Evolutionary conservation across 35 echinoderm and acorn worm species (phyloP).

Genomic region (Chiridota heheva): DNA sequence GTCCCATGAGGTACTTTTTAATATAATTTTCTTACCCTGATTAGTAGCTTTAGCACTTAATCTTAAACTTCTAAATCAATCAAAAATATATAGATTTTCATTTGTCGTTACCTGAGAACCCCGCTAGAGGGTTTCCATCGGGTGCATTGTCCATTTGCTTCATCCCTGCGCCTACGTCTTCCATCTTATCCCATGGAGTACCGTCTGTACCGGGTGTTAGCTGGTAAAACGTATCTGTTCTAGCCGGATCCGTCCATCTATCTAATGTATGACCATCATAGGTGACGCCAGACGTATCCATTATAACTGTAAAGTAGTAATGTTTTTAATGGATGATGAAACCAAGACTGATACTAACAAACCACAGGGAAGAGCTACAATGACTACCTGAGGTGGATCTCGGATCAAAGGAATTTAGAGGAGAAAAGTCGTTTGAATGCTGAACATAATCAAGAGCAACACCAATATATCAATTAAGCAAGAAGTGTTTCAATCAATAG

Average conservation of each 20-base stretch:
- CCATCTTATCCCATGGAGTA: slow-evolving; percentile 77
- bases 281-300: slow-evolving; percentile 57
- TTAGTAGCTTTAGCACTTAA: background rate
- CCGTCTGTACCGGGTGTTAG: slow-evolving; percentile 57
- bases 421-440: background rate
- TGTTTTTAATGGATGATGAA: background rate
- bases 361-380: background rate
- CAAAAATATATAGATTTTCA: background rate
- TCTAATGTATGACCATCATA: slow-evolving; percentile 88
- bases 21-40: background rate
- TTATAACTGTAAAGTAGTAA: slow-evolving; percentile 37
- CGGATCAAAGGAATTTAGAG: background rate
- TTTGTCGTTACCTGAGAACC: slow-evolving; percentile 61
- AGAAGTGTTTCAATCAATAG: too few species aligned
- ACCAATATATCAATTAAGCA: background rate
- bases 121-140: slow-evolving; percentile 67
- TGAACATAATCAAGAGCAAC: background rate
- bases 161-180: slow-evolving; percentile 55
- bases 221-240: slow-evolving; percentile 72
- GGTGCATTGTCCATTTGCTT: slow-evolving; percentile 86
- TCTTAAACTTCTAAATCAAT: background rate
- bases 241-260: slow-evolving; percentile 57
- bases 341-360: background rate
- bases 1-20: too few species aligned
- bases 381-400: background rate